Evolutionary conservation across 2,797 vertebrate genomes (phyloP).

Genomic region (Vireo griseus): DNA sequence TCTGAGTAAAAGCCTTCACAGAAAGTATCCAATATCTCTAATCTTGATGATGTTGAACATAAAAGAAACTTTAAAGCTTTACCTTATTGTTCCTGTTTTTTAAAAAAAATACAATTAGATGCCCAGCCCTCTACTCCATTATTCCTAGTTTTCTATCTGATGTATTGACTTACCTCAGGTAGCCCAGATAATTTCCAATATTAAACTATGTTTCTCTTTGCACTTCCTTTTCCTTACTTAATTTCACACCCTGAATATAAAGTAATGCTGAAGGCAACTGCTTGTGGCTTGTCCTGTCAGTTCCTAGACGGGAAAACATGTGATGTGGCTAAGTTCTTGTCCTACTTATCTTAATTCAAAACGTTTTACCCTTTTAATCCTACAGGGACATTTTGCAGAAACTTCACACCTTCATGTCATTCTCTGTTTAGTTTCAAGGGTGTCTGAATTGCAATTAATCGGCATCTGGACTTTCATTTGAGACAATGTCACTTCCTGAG

Average conservation of each 20-base stretch:
- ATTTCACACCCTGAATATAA: constrained; percentile 44
- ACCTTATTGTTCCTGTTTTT: neutral
- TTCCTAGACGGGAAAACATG: constrained; percentile 56
- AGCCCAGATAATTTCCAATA: neutral
- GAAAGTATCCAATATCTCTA: neutral
- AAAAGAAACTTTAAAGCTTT: neutral
- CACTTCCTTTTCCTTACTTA: neutral
- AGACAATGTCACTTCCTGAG: constrained; percentile 40
- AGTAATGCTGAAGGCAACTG: constrained; percentile 37
- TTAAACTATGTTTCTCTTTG: neutral
- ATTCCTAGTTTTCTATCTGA: neutral
- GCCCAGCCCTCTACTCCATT: neutral
- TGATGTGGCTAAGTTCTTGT: constrained; percentile 41
- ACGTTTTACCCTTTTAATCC: constrained; percentile 8
- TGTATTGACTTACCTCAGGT: neutral
- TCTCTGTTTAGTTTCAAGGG: constrained; percentile 50
- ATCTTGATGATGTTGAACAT: neutral
- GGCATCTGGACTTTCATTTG: constrained; percentile 37
- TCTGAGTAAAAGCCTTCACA: neutral
- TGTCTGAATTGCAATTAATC: constrained; percentile 42
- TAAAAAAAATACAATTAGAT: neutral
- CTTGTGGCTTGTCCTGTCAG: constrained; percentile 47
- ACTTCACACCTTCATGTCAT: constrained; percentile 33
- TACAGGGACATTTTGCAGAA: constrained; percentile 17
- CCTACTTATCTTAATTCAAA: constrained; percentile 56